Evolutionary conservation across 2,113 vertebrate genomes (phyloP).

Genomic region (Sceloporus tristichus): DNA sequence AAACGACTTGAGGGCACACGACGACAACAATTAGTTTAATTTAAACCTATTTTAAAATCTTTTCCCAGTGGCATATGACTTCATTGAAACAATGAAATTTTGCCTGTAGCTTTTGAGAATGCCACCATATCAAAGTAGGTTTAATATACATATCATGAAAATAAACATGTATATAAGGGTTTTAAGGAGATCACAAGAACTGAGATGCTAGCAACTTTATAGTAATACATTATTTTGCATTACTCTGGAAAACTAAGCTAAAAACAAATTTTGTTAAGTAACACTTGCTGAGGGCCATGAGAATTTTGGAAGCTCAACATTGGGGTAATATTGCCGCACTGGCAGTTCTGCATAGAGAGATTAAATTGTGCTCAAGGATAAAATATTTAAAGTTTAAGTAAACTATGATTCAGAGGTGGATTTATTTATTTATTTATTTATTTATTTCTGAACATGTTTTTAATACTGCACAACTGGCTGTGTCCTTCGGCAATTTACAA

Average conservation of each 20-base stretch:
- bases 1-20: no score
- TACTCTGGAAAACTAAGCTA: neutral
- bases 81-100: neutral
- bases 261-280: neutral
- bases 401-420: no score
- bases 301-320: no score
- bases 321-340: no score
- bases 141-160: neutral
- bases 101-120: neutral
- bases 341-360: neutral
- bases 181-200: neutral
- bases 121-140: neutral
- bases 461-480: no score
- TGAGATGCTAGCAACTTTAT: neutral
- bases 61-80: neutral
- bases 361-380: no score
- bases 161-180: neutral
- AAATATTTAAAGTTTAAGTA: no score
- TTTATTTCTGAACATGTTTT: no score
- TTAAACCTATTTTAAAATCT: neutral
- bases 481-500: no score
- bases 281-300: no score
- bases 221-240: neutral
- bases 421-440: no score
- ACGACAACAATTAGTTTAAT: neutral